Evolutionary conservation across 30 jellyfish, hydroid and myxozoan species (phyloP), one percentile per base, ranked within the genome.

Genomic region (Clytia hemisphaerica): DNA sequence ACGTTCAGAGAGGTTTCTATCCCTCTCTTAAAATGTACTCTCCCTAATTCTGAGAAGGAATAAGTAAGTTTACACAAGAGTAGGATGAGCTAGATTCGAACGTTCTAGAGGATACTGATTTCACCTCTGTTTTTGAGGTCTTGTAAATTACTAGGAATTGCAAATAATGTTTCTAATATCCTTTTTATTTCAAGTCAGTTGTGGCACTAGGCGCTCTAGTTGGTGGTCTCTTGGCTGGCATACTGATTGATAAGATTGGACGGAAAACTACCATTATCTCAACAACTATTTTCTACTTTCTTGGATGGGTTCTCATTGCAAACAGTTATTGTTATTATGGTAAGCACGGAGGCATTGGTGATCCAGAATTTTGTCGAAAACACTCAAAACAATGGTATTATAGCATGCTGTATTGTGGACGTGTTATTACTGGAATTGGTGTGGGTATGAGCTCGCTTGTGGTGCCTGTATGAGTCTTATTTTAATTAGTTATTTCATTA

Each of bases 171-270:
- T n/a, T n/a, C n/a, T n/a, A n/a, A n/a, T n/a, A n/a, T n/a, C n/a
- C n/a, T 24, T 19, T 5, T 82, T 70, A 33, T 2, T 77, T 77
- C 31, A 31, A 87, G 96, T 71, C 96, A 0, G 35, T 87, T 25
- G 62, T 87, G 34, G 96, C 93, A 4, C 59, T 87, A 40, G 96
- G 96, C 1, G 94, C 96, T 12, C 62, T 87, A 21, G 75, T 55
- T 30, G 96, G 96, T 4, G 82, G 94, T 0, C 54, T 87, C 26
- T 4, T 87, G 54, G 96, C 92, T 33, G 96, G 96, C 15, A 64
- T 74, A 80, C 57, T 66, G 29, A 68, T 87, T 37, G 96, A 87
- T 30, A 58, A 28, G 28, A 66, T 79, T 73, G 96, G 96, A 32
- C 70, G 96, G 29, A 87, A 87, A 55, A 59, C 94, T 4, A 77